These are phyloP conservation scores for Drosophila paranaensis DNA, from an alignment of 2,888 invertebrate species.

Conservation along the genomic window DNA sequence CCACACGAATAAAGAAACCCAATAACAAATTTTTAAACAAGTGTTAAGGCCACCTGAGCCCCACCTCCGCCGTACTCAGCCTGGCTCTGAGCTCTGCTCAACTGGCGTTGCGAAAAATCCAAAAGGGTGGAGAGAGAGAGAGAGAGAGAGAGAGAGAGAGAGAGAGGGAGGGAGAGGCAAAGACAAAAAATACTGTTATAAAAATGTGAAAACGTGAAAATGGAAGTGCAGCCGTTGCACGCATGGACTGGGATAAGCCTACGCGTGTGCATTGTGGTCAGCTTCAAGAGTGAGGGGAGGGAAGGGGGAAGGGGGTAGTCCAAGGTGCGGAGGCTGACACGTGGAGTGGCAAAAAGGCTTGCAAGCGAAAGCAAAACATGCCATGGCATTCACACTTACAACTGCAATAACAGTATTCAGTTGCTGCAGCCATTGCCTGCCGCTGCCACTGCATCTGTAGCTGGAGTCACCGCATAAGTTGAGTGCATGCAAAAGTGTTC, in stretches of 20 bases:
- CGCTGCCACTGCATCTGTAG: conserved; percentile 13
- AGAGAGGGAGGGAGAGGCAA: neutral
- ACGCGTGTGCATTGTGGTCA: conserved; percentile 60
- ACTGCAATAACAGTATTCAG: conserved; percentile 19
- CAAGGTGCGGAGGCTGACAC: conserved; percentile 26
- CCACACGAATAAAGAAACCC: conserved; percentile 61
- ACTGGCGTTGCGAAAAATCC: conserved; percentile 22
- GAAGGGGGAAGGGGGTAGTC: conserved; percentile 2
- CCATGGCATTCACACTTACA: conserved; percentile 28
- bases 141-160: neutral
- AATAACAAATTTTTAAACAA: conserved; percentile 79
- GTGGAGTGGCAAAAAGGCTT: conserved; percentile 55
- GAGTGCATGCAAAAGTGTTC: conserved; percentile 58
- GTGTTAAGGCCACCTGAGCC: conserved; percentile 75
- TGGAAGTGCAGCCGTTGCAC: conserved; percentile 45
- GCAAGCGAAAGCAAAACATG: conserved; percentile 50
- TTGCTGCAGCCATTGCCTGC: conserved; percentile 5
- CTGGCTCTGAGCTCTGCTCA: conserved; percentile 1
- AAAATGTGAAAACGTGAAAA: conserved; percentile 57
- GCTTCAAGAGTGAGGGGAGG: conserved; percentile 15
- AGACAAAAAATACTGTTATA: conserved; percentile 19
- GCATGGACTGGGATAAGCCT: conserved; percentile 34
- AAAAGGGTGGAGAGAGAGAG: neutral
- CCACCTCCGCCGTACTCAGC: neutral
- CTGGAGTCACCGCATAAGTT: conserved; percentile 34